These are phyloP conservation scores for Orthosia incerta DNA, from an alignment of 2,888 invertebrate genomes.

Conservation along the genomic window DNA sequence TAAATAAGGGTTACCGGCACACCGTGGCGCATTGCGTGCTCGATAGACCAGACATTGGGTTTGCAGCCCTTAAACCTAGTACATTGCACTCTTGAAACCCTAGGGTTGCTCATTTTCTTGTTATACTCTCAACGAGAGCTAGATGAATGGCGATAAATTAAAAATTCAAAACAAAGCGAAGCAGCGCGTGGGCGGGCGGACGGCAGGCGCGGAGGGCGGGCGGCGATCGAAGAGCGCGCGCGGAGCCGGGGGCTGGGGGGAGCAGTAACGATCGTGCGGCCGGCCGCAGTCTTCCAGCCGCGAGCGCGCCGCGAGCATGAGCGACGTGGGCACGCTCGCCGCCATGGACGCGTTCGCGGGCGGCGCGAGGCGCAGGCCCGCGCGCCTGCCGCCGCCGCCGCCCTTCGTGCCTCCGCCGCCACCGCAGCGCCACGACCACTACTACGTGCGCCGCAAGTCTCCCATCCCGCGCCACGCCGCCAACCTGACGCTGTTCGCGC, in stretches of 20 bases:
- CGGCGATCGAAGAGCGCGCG: conserved; percentile 89
- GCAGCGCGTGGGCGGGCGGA: conserved; percentile 85
- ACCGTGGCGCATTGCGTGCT: conserved; percentile 4
- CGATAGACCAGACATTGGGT: background rate
- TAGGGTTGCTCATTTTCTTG: conserved; percentile 77
- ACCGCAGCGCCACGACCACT: conserved; percentile 87
- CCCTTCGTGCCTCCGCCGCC: conserved; percentile 88
- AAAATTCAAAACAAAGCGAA: conserved; percentile 90
- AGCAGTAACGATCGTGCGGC: conserved; percentile 82
- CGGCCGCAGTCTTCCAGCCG: conserved; percentile 89
- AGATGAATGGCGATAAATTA: conserved; percentile 89
- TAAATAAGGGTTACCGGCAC: conserved; percentile 32
- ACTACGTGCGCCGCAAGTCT: conserved; percentile 90
- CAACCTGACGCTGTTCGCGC: conserved; percentile 88
- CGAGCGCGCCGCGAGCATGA: conserved; percentile 89
- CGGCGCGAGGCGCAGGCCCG: conserved; percentile 88
- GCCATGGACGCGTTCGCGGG: conserved; percentile 90
- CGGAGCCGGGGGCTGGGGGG: conserved; percentile 81
- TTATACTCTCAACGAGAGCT: conserved; percentile 77
- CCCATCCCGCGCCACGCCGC: conserved; percentile 86
- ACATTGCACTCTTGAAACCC: conserved; percentile 72
- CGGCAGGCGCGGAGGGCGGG: conserved; percentile 86
- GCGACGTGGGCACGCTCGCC: conserved; percentile 90
- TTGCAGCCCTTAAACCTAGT: conserved; percentile 50
- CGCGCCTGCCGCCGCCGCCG: conserved; percentile 88